A percentile compares a stretch with the other conserved stretches of the same genome.
phyloP scores from a whole-genome alignment of 2,113 vertebrate species.

The Triplophysa tibetana region DNA sequence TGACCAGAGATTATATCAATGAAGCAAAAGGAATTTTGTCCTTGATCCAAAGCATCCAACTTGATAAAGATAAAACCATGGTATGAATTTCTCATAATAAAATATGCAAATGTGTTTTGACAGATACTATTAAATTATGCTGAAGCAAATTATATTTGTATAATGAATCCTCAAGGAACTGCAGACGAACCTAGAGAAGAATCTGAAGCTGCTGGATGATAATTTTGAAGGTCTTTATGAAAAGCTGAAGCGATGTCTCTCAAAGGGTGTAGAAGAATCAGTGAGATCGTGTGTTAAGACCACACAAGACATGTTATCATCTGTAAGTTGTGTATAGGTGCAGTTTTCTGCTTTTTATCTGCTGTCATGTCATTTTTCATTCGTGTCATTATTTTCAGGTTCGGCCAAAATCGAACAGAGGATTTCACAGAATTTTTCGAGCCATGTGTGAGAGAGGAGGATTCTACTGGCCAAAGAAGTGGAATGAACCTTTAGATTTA shows the following conservation, averaged over 20 bases:
- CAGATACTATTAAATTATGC: no score
- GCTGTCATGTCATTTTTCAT: no score
- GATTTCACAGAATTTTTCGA: background rate
- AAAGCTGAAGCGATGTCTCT: background rate
- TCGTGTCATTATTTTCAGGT: no score
- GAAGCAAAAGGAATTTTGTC: slow-evolving; percentile 8
- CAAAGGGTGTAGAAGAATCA: background rate
- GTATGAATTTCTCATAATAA: background rate
- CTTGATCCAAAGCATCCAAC: slow-evolving; percentile 4
- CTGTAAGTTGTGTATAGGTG: background rate
- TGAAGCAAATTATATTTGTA: background rate
- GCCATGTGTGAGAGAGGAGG: background rate
- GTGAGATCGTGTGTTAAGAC: background rate
- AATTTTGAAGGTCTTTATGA: no score
- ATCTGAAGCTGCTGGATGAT: no score
- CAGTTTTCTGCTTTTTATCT: background rate
- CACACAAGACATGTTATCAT: background rate
- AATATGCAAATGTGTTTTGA: no score
- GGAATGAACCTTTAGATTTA: background rate
- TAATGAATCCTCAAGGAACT: background rate
- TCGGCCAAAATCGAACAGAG: background rate
- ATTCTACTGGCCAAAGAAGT: background rate
- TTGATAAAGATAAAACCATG: background rate
- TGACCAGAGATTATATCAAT: background rate
- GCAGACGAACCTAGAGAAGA: no score